phyloP scores from a whole-genome alignment of 2,797 vertebrate species.

The Leontocebus nigricollis region DNA sequence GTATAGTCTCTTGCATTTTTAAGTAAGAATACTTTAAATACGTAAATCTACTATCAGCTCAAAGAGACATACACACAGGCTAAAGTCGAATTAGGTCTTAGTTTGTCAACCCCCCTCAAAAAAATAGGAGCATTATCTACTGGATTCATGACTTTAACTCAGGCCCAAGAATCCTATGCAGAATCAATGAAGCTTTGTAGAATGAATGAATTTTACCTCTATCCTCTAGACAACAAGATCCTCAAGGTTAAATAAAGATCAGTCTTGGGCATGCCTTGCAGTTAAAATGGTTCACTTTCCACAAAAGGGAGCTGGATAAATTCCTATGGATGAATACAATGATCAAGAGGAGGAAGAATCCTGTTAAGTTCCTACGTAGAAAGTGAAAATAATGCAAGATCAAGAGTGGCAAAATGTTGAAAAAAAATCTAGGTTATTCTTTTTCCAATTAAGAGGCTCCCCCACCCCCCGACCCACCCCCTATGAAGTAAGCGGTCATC shows the following conservation, averaged over 20 bases:
- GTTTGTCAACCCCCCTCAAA: not conserved
- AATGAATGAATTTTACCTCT: not conserved
- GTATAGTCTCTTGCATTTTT: not conserved
- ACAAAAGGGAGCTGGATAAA: not conserved
- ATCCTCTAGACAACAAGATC: not conserved
- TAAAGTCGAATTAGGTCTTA: not conserved
- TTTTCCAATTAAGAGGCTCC: not conserved
- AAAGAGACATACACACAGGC: not conserved
- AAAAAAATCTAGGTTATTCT: not conserved
- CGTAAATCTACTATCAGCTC: not conserved
- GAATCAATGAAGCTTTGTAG: not conserved
- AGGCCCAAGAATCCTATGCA: not conserved
- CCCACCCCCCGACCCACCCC: not conserved
- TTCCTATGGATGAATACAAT: not conserved
- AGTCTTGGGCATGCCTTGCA: not conserved
- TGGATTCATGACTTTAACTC: not conserved
- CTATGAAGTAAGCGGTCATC: not conserved
- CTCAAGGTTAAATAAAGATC: not conserved
- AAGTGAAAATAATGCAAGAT: not conserved
- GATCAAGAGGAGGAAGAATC: not conserved
- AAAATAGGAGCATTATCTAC: not conserved
- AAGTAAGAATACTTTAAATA: not conserved
- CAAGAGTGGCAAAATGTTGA: not conserved
- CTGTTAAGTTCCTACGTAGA: not conserved
- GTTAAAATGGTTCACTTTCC: not conserved